These are phyloP conservation scores for Incurvaria masculella DNA, from an alignment of 2,888 invertebrate genomes.

Conservation along the genomic window DNA sequence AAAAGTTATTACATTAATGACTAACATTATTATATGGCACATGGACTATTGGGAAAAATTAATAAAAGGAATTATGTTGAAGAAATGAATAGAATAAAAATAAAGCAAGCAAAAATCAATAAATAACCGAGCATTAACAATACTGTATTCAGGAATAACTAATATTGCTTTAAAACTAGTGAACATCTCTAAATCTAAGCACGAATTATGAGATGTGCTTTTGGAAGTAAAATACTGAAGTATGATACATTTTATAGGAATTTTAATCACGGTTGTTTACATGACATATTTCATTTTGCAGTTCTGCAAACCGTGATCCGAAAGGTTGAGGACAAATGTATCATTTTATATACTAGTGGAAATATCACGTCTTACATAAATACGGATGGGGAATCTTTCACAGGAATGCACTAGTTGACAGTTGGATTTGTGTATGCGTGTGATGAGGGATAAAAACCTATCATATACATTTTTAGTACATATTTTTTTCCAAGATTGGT, in stretches of 20 bases:
- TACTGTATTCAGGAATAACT: too few species aligned
- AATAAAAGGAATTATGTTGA: constrained; percentile 4
- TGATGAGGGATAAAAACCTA: not conserved
- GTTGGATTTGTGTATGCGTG: not conserved
- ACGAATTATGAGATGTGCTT: too few species aligned
- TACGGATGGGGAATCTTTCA: constrained; percentile 25
- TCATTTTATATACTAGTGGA: constrained; percentile 18
- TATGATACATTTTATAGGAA: constrained; percentile 12
- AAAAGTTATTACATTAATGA: constrained; percentile 13
- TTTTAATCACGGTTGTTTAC: not conserved
- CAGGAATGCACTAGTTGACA: constrained; percentile 33
- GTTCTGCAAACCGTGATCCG: constrained; percentile 1
- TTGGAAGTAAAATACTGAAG: constrained; percentile 30
- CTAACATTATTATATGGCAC: constrained; percentile 13
- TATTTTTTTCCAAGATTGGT: constrained; percentile 3
- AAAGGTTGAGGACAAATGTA: constrained; percentile 4
- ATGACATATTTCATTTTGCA: constrained; percentile 1
- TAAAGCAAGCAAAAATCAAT: constrained; percentile 7
- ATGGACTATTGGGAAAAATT: not conserved
- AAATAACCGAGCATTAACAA: constrained; percentile 16
- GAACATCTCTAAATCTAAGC: too few species aligned
- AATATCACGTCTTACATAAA: constrained; percentile 6
- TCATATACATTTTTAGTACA: constrained; percentile 3
- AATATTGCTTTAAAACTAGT: too few species aligned
- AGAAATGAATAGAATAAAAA: constrained; percentile 10